A percentile compares a stretch with the other conserved stretches of the same genome.
Evolutionary conservation across 2,797 vertebrate genomes (phyloP).

Genomic region (Kryptolebias ocellatus): DNA sequence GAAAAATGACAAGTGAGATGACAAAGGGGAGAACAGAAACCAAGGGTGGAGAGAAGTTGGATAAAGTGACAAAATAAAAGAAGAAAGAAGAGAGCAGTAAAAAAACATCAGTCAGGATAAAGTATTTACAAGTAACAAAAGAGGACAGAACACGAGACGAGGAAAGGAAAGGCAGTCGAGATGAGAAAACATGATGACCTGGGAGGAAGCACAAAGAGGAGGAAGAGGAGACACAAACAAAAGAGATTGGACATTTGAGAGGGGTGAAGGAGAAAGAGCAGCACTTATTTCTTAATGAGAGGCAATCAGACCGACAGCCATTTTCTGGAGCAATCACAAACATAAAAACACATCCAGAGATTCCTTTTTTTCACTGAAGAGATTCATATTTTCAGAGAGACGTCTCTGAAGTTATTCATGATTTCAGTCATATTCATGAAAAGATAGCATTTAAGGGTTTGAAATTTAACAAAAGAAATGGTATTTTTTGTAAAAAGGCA

Average conservation of each 20-base stretch:
- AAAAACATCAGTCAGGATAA: too few relatives aligned
- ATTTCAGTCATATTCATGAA: neutral
- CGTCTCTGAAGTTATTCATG: conserved; percentile 12
- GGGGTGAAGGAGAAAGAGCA: conserved; percentile 28
- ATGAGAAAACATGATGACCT: neutral
- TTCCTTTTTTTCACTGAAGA: neutral
- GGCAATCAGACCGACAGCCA: conserved; percentile 47
- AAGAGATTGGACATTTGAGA: neutral
- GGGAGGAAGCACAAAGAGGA: neutral
- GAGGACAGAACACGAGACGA: neutral
- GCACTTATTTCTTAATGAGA: conserved; percentile 62
- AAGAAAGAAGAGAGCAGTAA: neutral
- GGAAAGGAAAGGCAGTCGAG: neutral
- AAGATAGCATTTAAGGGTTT: neutral
- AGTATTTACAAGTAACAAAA: neutral
- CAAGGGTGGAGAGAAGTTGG: neutral
- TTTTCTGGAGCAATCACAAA: conserved; percentile 29
- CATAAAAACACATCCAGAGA: neutral
- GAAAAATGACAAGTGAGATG: neutral
- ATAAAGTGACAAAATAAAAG: neutral
- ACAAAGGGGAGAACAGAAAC: neutral
- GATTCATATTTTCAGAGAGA: conserved; percentile 7
- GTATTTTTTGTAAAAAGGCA: too few relatives aligned
- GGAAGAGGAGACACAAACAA: conserved; percentile 10
- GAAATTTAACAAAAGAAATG: neutral